These are phyloP conservation scores for Hydrophis major DNA, from an alignment of 2,797 vertebrate species.

Conservation along the genomic window DNA sequence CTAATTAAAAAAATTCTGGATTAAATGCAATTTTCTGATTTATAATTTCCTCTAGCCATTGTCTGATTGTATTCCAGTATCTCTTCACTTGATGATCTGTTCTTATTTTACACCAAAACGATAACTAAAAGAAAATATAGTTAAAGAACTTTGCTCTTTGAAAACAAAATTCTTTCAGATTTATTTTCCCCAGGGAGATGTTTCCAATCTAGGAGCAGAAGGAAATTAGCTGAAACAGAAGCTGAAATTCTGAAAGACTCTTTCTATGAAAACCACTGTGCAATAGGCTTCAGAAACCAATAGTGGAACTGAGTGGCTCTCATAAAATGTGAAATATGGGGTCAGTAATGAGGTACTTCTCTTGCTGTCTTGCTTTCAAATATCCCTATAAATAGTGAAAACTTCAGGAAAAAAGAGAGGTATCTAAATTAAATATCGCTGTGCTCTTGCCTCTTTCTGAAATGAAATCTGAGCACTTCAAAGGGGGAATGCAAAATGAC, in stretches of 20 bases:
- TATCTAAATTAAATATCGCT: constrained; percentile 14
- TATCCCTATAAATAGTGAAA: constrained; percentile 29
- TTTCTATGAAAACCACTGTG: constrained; percentile 12
- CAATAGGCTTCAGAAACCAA: constrained; percentile 22
- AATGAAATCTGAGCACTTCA: constrained; percentile 21
- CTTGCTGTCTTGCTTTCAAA: constrained; percentile 26
- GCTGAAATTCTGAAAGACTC: not conserved
- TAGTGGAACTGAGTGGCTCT: rapidly evolving
- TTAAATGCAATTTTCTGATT: too few relatives aligned
- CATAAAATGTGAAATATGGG: constrained; percentile 31
- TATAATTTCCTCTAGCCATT: too few relatives aligned
- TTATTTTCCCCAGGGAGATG: not conserved
- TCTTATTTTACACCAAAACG: too few relatives aligned
- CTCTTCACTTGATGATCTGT: not conserved
- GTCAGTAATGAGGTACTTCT: rapidly evolving
- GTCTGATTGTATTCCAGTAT: too few relatives aligned
- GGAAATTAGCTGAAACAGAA: constrained; percentile 5
- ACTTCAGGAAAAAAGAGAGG: constrained; percentile 22
- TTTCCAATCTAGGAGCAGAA: not conserved
- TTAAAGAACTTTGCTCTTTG: not conserved
- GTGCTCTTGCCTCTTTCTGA: constrained; percentile 26
- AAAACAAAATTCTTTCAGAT: not conserved
- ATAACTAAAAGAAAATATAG: not conserved
- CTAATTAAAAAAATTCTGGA: too few relatives aligned
- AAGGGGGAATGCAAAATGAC: constrained; percentile 13